Conservation (phyloP, 1,140 invertebrate species). For the Bathynomus jamesi region DNA sequence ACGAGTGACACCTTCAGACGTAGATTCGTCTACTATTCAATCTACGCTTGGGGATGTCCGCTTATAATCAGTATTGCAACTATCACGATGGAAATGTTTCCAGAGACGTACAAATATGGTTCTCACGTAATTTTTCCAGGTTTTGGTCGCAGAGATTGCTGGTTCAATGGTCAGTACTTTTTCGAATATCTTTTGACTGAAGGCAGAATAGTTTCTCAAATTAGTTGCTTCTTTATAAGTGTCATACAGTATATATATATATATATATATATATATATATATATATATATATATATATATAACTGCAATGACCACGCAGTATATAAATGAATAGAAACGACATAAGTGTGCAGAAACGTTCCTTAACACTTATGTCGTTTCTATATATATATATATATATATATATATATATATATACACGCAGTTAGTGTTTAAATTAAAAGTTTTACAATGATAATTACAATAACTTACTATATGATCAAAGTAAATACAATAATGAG, state of each 20-base stretch:
- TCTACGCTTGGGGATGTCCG: neutral
- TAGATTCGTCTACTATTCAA: constrained; percentile 5
- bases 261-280: constrained; percentile 13
- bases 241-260: neutral
- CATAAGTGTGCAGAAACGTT: no score
- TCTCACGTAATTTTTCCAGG: constrained; percentile 9
- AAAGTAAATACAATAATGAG: no score
- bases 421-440: neutral
- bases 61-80: constrained; percentile 10
- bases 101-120: neutral
- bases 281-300: constrained; percentile 8
- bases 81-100: neutral
- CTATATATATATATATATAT: constrained; percentile 7
- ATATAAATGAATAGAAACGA: no score
- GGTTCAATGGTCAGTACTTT: constrained; percentile 4
- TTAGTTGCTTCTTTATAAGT: no score
- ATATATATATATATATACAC: neutral
- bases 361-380: no score
- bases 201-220: neutral
- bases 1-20: neutral
- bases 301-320: no score
- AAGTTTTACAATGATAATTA: neutral
- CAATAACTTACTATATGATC: neutral
- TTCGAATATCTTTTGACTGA: neutral
- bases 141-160: constrained; percentile 9